Percentiles rank a stretch among this genome's conserved stretches.
phyloP scores from a whole-genome alignment of 1,140 invertebrate genomes.

The Caerostris extrusa region DNA sequence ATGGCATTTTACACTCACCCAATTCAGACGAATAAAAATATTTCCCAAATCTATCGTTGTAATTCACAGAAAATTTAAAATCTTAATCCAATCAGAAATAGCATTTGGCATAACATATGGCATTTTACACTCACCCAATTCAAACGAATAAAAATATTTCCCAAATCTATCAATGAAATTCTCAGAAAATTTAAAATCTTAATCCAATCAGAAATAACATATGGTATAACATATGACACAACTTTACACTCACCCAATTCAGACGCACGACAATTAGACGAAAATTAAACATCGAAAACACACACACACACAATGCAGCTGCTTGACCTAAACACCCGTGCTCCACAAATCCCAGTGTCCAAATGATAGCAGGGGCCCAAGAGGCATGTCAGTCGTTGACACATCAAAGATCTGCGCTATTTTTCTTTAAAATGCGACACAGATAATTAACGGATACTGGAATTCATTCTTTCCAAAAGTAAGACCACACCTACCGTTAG shows the following conservation, averaged over 20 bases:
- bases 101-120: too few relatives aligned
- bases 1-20: conserved; percentile 51
- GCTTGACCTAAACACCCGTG: background rate
- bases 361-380: background rate
- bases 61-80: too few relatives aligned
- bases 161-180: background rate
- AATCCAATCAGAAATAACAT: too few relatives aligned
- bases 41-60: too few relatives aligned
- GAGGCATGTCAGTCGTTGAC: conserved; percentile 23
- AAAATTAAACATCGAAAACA: conserved; percentile 51
- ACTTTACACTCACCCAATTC: conserved; percentile 53
- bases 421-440: conserved; percentile 57
- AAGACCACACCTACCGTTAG: conserved; percentile 28
- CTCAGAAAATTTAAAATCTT: too few relatives aligned
- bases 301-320: background rate
- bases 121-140: conserved; percentile 57
- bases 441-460: conserved; percentile 65
- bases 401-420: conserved; percentile 6
- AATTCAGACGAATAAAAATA: conserved; percentile 61
- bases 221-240: too few relatives aligned
- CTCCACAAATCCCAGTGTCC: background rate
- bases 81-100: too few relatives aligned
- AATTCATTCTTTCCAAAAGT: background rate
- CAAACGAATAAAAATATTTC: background rate
- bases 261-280: conserved; percentile 35